phyloP scores from a whole-genome alignment of 2,888 invertebrate genomes.

The Eucriotettix oculatus region DNA sequence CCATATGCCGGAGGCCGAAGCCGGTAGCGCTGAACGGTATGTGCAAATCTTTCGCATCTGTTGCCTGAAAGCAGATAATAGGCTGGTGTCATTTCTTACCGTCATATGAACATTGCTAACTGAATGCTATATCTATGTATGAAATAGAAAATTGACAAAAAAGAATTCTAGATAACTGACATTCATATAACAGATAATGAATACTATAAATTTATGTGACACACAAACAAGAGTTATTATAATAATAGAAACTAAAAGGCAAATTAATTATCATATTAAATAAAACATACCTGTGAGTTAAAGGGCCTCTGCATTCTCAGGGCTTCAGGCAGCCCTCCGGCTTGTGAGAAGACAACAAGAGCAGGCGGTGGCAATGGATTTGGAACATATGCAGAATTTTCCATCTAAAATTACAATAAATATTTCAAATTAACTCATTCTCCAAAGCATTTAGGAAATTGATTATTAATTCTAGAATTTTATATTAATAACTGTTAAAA shows the following conservation, averaged over 20 bases:
- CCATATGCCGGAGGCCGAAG: slow-evolving; percentile 34
- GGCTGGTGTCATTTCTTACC: background rate
- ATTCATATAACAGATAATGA: background rate
- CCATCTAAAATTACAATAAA: slow-evolving; percentile 34
- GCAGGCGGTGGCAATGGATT: slow-evolving; percentile 58
- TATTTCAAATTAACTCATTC: background rate
- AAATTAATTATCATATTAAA: background rate
- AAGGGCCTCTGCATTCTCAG: slow-evolving; percentile 59
- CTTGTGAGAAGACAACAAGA: slow-evolving; percentile 58
- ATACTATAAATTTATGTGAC: too few relatives aligned
- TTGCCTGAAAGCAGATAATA: slow-evolving; percentile 7
- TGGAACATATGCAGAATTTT: slow-evolving; percentile 55
- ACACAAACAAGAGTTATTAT: too few relatives aligned
- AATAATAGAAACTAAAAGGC: too few relatives aligned
- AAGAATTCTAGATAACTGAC: background rate
- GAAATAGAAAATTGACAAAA: background rate
- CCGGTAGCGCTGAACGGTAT: slow-evolving; percentile 41
- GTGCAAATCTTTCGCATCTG: slow-evolving; percentile 30
- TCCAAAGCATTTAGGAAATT: too few relatives aligned
- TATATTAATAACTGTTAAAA: too few relatives aligned
- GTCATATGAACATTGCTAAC: background rate
- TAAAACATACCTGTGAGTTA: slow-evolving; percentile 25
- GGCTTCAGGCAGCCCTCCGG: slow-evolving; percentile 55
- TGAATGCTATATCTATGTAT: background rate
- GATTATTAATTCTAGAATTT: too few relatives aligned